Conservation (phyloP, 2,888 invertebrate genomes). For the Idaea aversata region DNA sequence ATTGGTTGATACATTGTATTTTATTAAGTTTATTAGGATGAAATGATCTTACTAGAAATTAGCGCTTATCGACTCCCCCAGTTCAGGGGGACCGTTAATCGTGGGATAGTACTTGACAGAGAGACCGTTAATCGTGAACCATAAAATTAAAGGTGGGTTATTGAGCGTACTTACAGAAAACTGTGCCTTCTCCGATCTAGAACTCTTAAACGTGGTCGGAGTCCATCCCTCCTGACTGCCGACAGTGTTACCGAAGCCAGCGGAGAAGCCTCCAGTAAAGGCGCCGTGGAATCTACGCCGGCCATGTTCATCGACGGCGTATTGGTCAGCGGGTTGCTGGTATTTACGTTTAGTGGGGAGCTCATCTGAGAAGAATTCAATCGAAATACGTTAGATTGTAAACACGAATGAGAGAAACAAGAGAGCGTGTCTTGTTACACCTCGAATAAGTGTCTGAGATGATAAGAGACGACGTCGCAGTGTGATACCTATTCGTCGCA, state of each 20-base stretch:
- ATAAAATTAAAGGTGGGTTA: background rate
- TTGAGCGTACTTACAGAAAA: conserved; percentile 47
- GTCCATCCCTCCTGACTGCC: conserved; percentile 97
- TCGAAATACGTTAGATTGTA: background rate
- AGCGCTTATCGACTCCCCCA: no score
- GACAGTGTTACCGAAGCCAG: conserved; percentile 98
- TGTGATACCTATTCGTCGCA: background rate
- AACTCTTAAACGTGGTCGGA: conserved; percentile 94
- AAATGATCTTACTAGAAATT: no score
- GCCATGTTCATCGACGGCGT: conserved; percentile 93
- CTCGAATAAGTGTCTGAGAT: background rate
- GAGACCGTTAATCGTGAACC: background rate
- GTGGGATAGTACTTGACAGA: no score
- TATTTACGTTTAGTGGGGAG: conserved; percentile 90
- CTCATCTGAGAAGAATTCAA: conserved; percentile 81
- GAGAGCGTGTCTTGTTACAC: background rate
- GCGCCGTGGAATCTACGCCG: conserved; percentile 97
- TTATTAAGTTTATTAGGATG: no score
- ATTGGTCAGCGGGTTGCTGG: conserved; percentile 87
- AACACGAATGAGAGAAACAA: background rate
- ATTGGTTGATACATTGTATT: no score
- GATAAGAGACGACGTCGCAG: background rate
- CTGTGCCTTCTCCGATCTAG: conserved; percentile 83
- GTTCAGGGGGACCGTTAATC: no score
- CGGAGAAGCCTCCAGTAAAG: conserved; percentile 98